These are phyloP conservation scores for Falco novaeseelandiae DNA, from an alignment of 2,797 vertebrate genomes.

Conservation along the genomic window DNA sequence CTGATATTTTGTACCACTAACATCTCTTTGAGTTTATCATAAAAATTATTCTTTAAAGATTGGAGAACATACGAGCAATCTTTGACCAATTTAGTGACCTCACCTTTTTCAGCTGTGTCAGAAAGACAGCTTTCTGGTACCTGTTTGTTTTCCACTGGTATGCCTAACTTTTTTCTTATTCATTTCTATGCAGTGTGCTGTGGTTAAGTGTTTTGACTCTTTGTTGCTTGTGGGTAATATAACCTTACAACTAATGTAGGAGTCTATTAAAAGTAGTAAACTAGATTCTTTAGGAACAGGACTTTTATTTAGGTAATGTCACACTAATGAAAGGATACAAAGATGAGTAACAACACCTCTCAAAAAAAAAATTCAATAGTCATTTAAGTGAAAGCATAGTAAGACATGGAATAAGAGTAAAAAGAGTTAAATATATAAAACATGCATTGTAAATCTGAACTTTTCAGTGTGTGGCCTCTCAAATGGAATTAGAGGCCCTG, in stretches of 20 bases:
- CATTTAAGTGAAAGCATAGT: neutral
- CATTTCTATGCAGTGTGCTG: fast-evolving
- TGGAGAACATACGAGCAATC: neutral
- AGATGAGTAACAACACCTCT: fast-evolving
- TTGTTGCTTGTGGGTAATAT: neutral
- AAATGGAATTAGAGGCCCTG: neutral
- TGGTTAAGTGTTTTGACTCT: neutral
- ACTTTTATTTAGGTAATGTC: neutral
- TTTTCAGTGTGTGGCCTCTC: neutral
- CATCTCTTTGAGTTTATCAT: neutral
- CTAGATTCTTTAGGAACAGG: neutral
- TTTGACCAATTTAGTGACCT: neutral
- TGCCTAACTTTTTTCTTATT: neutral
- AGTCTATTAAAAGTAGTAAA: neutral
- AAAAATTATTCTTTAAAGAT: neutral
- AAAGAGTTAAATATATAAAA: neutral
- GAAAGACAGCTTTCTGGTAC: neutral
- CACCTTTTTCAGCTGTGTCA: neutral
- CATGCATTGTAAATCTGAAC: neutral
- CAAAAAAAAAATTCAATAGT: neutral
- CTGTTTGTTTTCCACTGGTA: neutral
- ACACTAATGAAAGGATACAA: neutral
- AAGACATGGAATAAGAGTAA: neutral
- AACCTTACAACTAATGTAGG: neutral
- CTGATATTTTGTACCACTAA: neutral